These are phyloP conservation scores for Bombylius discolor DNA, from an alignment of 2,888 invertebrate species.

Conservation along the genomic window DNA sequence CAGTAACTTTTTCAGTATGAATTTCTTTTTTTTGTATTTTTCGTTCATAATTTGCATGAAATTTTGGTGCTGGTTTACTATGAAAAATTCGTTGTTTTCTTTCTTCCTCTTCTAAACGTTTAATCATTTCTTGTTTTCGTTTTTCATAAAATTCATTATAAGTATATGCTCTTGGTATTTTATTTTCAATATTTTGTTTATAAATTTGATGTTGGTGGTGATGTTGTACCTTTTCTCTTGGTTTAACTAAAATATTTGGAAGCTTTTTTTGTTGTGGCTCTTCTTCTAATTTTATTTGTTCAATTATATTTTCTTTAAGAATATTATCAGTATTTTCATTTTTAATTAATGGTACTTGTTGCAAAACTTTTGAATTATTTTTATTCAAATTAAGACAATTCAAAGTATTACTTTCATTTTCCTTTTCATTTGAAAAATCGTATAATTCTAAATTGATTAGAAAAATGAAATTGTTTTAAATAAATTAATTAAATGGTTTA, in stretches of 20 bases:
- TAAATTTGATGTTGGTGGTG: neutral
- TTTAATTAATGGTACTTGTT: too few species aligned
- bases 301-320: neutral
- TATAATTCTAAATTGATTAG: too few species aligned
- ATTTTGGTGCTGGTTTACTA: slow-evolving; percentile 30
- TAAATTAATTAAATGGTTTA: too few species aligned
- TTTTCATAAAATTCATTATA: slow-evolving; percentile 26
- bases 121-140: slow-evolving; percentile 20
- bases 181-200: neutral
- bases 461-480: too few species aligned
- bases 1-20: slow-evolving; percentile 15
- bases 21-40: neutral
- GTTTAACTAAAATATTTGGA: too few species aligned
- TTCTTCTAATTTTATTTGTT: neutral
- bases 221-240: too few species aligned
- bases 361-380: neutral
- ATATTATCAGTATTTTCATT: too few species aligned
- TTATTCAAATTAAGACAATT: neutral
- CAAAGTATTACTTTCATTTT: neutral
- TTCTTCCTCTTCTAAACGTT: slow-evolving; percentile 23
- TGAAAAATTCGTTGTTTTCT: slow-evolving; percentile 28
- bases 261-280: neutral
- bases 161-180: slow-evolving; percentile 23
- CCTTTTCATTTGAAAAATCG: neutral
- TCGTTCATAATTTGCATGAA: slow-evolving; percentile 17